phyloP scores from a whole-genome alignment of 2,888 invertebrate genomes.

The Schizotus pectinicornis region DNA sequence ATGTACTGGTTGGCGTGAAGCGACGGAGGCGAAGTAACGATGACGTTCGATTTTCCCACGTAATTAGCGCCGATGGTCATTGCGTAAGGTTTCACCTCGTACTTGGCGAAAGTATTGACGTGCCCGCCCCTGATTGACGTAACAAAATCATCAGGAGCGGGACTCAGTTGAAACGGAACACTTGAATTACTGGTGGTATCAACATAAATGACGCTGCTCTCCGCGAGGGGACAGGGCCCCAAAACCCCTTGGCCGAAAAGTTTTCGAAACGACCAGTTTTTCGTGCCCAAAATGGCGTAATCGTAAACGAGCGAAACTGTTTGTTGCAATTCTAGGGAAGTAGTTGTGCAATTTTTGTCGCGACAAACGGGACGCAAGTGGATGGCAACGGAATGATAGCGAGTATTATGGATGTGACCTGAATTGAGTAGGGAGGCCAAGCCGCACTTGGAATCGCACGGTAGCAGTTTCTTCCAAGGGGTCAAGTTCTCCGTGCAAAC shows the following conservation, averaged over 20 bases:
- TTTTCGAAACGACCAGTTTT: conserved; percentile 86
- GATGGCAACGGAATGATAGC: conserved; percentile 89
- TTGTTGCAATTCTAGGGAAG: conserved; percentile 81
- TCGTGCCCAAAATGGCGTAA: conserved; percentile 67
- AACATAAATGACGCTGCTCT: conserved; percentile 79
- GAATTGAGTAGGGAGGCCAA: conserved; percentile 88
- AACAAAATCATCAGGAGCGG: conserved; percentile 65
- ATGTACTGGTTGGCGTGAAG: conserved; percentile 80
- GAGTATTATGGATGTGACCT: conserved; percentile 88
- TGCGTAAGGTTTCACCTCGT: conserved; percentile 62
- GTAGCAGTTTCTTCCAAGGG: conserved; percentile 96
- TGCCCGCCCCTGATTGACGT: conserved; percentile 74
- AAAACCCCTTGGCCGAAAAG: conserved; percentile 87
- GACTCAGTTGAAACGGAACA: conserved; percentile 68
- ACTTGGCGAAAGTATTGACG: conserved; percentile 71
- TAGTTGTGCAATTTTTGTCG: conserved; percentile 58
- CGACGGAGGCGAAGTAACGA: conserved; percentile 69
- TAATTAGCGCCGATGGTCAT: conserved; percentile 72
- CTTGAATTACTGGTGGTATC: conserved; percentile 73
- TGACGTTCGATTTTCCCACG: conserved; percentile 59
- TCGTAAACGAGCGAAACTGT: conserved; percentile 90
- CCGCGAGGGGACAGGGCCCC: conserved; percentile 82
- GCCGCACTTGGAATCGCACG: conserved; percentile 91
- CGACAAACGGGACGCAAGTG: conserved; percentile 83
- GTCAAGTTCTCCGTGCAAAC: conserved; percentile 99